Evolutionary conservation across 1,140 invertebrate genomes (phyloP), one percentile per base, ranked within the genome.

Genomic region (Halyomorpha halys): DNA sequence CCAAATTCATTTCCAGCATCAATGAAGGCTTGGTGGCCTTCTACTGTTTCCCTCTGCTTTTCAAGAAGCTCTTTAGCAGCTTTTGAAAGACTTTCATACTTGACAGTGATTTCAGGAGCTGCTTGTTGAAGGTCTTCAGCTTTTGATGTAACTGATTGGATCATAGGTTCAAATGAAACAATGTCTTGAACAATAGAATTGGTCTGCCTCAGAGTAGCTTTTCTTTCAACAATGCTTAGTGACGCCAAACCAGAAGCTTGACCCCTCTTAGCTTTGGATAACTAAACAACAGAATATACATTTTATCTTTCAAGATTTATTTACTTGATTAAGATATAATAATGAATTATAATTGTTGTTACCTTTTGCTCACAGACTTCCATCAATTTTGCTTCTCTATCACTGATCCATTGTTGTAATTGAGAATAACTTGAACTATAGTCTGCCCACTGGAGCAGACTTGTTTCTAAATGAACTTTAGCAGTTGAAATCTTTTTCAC

Each of bases 141-240:
- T 79, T 94, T 94, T 39, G 86, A 89, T 49, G 90, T 86, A 15
- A 94, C 90, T 39, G 90, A 93, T 73, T 93, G 90, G 69, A 95
- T 94, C 89, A 94, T 94, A 5, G 92, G 92, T 74, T 94, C 91
- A 76, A 94, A 92, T 18, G 90, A 91, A 62, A 94, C 91, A 70
- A 95, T 94, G 75, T 95, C 91, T 76, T 93, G 90, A 18, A 94
- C 90, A 72, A 95, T 93, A 74, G 89, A 93, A 73, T 90, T 91
- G 18, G 91, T 94, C 74, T 91, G 87, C 65, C 91, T 80, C n/a
- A 94, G 79, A 71, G 86, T 90, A 5, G 90, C 90, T 76, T 91
- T 93, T 65, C 89, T 80, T 74, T 93, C 90, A 21, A 86, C 87
- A 65, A 91, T 84, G 60, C 86, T 87, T 19, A 91, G 74, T 14